Percentiles rank a stretch among this genome's conserved stretches.
Evolutionary conservation across 1,140 invertebrate species (phyloP).

Genomic region (Coelopa frigida): DNA sequence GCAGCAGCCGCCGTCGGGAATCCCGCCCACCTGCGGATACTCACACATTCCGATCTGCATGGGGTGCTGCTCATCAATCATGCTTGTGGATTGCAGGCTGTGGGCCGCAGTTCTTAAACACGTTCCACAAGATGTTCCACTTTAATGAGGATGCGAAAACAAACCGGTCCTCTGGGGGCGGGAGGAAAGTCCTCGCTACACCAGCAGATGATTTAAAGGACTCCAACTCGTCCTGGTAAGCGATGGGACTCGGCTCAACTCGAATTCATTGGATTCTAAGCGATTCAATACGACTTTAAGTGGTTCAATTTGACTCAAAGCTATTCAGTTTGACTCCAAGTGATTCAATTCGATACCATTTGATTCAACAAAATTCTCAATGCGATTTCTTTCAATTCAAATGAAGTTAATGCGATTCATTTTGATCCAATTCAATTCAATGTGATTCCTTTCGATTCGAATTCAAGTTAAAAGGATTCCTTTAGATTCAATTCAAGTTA

Average conservation of each 20-base stretch:
- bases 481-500: too few relatives aligned
- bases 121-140: not conserved
- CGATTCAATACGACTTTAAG: too few relatives aligned
- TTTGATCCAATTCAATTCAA: too few relatives aligned
- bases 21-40: slow-evolving; percentile 23
- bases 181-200: slow-evolving; percentile 23
- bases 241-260: not conserved
- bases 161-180: not conserved
- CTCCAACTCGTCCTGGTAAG: not conserved
- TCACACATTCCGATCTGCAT: slow-evolving; percentile 40
- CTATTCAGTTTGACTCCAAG: too few relatives aligned
- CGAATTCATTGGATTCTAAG: too few relatives aligned
- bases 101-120: not conserved
- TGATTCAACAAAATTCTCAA: too few relatives aligned
- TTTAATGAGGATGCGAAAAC: not conserved
- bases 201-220: not conserved
- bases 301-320: too few relatives aligned
- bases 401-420: too few relatives aligned
- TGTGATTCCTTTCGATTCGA: too few relatives aligned
- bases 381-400: too few relatives aligned
- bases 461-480: too few relatives aligned
- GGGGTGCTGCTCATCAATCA: slow-evolving; percentile 41
- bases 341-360: too few relatives aligned
- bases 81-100: slow-evolving; percentile 9
- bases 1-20: not conserved